Percentiles rank a stretch among this genome's conserved stretches.
phyloP scores from a whole-genome alignment of 2,888 invertebrate genomes.

The Synergus gifuensis region DNA sequence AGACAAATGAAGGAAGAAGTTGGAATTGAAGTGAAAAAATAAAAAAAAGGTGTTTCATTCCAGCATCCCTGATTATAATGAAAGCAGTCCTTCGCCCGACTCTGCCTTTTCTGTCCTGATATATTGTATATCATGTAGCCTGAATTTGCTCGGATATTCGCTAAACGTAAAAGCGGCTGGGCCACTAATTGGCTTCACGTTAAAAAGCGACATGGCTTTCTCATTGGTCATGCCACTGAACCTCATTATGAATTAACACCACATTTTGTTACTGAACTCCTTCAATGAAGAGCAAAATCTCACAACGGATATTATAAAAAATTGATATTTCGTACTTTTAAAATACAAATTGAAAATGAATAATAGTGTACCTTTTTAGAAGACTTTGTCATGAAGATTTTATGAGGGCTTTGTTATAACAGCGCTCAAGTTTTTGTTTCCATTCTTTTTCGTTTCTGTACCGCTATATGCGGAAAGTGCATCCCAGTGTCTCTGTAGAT shows the following conservation, averaged over 20 bases:
- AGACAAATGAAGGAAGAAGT: slow-evolving; percentile 28
- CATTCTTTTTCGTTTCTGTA: slow-evolving; percentile 6
- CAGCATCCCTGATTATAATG: slow-evolving; percentile 16
- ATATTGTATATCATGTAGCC: slow-evolving; percentile 8
- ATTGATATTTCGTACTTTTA: no score
- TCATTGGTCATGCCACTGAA: no score
- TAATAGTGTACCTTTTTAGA: background rate
- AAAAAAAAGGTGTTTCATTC: slow-evolving; percentile 15
- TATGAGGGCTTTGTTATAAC: slow-evolving; percentile 10
- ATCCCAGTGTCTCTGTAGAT: no score
- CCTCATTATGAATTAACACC: no score
- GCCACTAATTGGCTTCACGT: background rate
- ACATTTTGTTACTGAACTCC: no score
- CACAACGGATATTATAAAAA: no score
- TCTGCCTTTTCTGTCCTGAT: slow-evolving; percentile 23
- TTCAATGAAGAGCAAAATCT: no score
- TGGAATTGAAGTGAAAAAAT: background rate
- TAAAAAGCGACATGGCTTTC: background rate
- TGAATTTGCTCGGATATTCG: background rate
- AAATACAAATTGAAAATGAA: background rate
- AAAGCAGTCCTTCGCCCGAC: slow-evolving; percentile 23
- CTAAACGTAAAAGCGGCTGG: background rate
- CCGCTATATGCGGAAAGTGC: background rate
- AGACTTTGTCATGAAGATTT: slow-evolving; percentile 18
- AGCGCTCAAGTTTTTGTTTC: slow-evolving; percentile 7